A percentile compares a stretch with the other conserved stretches of the same genome.
Evolutionary conservation across 2,888 invertebrate genomes (phyloP).

Genomic region (Philereme vetulata): DNA sequence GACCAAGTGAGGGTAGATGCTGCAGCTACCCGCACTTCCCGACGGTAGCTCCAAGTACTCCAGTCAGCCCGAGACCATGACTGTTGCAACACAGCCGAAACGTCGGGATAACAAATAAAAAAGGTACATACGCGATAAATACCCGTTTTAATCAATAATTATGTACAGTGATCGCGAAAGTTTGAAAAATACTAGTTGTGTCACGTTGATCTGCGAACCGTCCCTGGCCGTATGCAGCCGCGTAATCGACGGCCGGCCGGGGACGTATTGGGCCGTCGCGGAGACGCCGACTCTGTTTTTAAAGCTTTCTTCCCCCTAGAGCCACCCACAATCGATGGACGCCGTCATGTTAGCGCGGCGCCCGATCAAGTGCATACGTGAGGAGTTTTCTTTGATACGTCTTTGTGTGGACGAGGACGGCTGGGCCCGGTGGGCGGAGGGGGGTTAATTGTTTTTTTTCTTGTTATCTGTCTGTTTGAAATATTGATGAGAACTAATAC

Average conservation of each 20-base stretch:
- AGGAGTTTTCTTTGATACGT: conserved; percentile 76
- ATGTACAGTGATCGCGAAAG: too few species aligned
- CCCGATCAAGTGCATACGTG: conserved; percentile 80
- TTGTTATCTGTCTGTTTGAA: conserved; percentile 24
- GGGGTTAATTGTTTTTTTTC: conserved; percentile 47
- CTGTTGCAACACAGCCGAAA: too few species aligned
- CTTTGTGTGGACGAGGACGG: conserved; percentile 52
- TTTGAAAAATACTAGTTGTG: too few species aligned
- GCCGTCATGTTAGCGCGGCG: conserved; percentile 75
- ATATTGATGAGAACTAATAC: conserved; percentile 30
- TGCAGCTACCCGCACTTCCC: too few species aligned
- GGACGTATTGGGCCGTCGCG: conserved; percentile 80
- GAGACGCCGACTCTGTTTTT: conserved; percentile 75
- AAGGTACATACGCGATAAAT: too few species aligned
- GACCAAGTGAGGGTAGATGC: too few species aligned
- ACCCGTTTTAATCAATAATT: too few species aligned
- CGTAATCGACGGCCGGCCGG: conserved; percentile 79
- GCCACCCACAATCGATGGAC: conserved; percentile 72
- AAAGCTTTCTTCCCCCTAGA: conserved; percentile 58
- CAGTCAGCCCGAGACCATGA: too few species aligned
- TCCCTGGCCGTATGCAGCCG: conserved; percentile 65
- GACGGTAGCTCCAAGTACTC: too few species aligned
- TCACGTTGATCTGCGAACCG: conserved; percentile 47
- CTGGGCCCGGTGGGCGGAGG: conserved; percentile 36
- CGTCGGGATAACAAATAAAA: too few species aligned